These are phyloP conservation scores for Pseudolycoriella hygida DNA, from an alignment of 2,888 invertebrate genomes.

Conservation along the genomic window DNA sequence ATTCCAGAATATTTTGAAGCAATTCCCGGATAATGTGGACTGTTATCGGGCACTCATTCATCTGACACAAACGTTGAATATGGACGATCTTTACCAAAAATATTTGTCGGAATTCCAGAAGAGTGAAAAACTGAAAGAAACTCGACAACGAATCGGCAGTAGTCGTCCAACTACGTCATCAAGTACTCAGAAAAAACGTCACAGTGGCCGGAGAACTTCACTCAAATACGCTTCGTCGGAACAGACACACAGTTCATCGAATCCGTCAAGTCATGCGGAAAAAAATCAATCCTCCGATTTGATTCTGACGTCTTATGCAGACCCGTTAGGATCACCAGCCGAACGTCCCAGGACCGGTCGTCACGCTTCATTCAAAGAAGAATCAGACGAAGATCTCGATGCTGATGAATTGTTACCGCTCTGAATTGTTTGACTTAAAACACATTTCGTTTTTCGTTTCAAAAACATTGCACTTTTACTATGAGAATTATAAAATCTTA, in stretches of 20 bases:
- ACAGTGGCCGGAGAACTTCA: slow-evolving; percentile 2
- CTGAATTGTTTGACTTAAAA: slow-evolving; percentile 11
- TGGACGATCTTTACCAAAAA: slow-evolving; percentile 65
- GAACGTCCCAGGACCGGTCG: slow-evolving; percentile 27
- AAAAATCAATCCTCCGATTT: not conserved
- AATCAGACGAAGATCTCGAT: slow-evolving; percentile 26
- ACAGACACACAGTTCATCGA: slow-evolving; percentile 4
- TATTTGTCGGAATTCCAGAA: slow-evolving; percentile 75
- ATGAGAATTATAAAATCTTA: no score
- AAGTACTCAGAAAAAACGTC: not conserved
- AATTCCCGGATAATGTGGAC: slow-evolving; percentile 89
- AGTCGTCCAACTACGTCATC: slow-evolving; percentile 7
- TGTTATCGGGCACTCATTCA: slow-evolving; percentile 52
- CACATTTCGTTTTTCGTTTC: no score
- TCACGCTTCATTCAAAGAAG: slow-evolving; percentile 16
- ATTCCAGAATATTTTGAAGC: slow-evolving; percentile 44
- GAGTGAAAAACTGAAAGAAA: slow-evolving; percentile 26
- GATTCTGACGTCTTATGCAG: slow-evolving; percentile 15
- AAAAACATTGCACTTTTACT: no score
- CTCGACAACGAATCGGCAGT: slow-evolving; percentile 20
- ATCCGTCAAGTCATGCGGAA: slow-evolving; percentile 3
- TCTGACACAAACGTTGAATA: slow-evolving; percentile 44
- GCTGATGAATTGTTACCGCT: slow-evolving; percentile 25
- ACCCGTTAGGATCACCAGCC: slow-evolving; percentile 26
- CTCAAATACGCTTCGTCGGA: not conserved